A percentile compares a stretch with the other conserved stretches of the same genome.
Conservation (phyloP, 2,113 vertebrate genomes). For the Sylvicapra grimmia region DNA sequence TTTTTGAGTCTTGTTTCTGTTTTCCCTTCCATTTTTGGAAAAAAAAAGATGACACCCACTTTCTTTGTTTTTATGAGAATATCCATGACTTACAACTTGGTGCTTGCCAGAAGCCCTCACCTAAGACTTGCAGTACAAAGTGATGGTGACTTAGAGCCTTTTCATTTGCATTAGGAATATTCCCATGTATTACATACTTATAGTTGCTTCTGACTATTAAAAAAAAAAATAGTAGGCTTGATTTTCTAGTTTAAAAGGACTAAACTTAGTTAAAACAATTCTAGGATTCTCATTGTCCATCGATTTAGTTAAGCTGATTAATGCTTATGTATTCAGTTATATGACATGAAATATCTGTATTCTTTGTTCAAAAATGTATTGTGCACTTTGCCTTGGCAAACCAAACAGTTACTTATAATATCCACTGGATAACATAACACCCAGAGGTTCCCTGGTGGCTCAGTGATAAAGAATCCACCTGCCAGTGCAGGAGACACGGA, state of each 20-base stretch:
- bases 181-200: neutral
- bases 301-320: neutral
- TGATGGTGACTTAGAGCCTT: neutral
- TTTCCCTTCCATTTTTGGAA: constrained; percentile 70
- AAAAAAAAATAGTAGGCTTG: neutral
- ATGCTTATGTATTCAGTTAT: neutral
- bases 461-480: neutral
- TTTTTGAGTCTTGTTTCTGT: constrained; percentile 78
- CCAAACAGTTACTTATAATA: neutral
- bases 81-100: constrained; percentile 52
- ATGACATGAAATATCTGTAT: neutral
- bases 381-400: neutral
- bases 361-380: neutral
- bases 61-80: constrained; percentile 62
- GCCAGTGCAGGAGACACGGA: neutral
- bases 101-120: neutral
- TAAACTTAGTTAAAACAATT: neutral
- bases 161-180: neutral
- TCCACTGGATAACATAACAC: neutral
- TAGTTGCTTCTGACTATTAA: neutral
- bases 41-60: constrained; percentile 35
- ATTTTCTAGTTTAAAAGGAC: neutral
- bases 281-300: neutral
- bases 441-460: neutral
- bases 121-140: neutral